phyloP scores from a whole-genome alignment of 2,888 invertebrate species.

The Thymelicus lineola region DNA sequence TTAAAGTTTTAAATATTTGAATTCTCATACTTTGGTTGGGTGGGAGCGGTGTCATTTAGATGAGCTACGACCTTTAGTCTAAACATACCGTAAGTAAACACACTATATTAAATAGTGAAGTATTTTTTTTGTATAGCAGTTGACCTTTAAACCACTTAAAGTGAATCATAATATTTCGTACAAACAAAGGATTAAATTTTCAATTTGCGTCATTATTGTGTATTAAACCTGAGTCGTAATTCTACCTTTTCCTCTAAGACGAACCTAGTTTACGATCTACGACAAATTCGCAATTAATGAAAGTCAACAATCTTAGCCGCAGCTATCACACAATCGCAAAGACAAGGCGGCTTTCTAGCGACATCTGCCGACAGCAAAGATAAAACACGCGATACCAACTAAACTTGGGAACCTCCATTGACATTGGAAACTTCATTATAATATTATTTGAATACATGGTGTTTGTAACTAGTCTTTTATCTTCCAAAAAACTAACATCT shows the following conservation, averaged over 20 bases:
- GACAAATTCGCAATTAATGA: constrained; percentile 60
- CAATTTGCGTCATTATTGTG: constrained; percentile 13
- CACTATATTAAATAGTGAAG: too few species aligned
- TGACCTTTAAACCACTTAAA: too few species aligned
- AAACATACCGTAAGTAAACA: too few species aligned
- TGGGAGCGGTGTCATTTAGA: too few species aligned
- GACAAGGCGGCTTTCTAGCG: constrained; percentile 62
- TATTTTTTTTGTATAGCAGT: too few species aligned
- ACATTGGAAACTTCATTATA: constrained; percentile 37
- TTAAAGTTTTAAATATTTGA: too few species aligned
- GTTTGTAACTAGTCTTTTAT: constrained; percentile 6
- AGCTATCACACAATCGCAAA: constrained; percentile 59
- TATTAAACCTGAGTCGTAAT: not conserved
- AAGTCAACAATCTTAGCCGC: constrained; percentile 49
- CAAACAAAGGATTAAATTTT: not conserved
- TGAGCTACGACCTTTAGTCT: too few species aligned
- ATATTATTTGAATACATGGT: constrained; percentile 21
- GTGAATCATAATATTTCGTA: too few species aligned
- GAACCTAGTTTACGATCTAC: constrained; percentile 37
- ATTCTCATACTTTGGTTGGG: too few species aligned
- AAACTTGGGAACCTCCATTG: constrained; percentile 45
- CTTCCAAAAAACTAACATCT: not conserved
- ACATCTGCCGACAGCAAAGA: constrained; percentile 61
- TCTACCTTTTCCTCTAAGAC: constrained; percentile 22
- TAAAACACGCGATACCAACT: constrained; percentile 57